Evolutionary conservation across 2,113 vertebrate genomes (phyloP).

Genomic region (Equus quagga): DNA sequence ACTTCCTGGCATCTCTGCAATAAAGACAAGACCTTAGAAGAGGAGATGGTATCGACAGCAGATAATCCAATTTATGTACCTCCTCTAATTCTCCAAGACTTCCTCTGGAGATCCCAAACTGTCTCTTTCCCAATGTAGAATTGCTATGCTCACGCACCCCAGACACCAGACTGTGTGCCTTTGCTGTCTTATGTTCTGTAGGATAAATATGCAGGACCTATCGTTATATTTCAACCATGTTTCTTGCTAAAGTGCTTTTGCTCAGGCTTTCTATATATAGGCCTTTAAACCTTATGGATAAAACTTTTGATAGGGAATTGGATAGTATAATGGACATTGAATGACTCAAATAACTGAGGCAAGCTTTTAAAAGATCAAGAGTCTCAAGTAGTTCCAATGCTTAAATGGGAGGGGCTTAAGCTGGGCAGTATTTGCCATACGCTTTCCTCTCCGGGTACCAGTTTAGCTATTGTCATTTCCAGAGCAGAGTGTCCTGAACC

Average conservation of each 20-base stretch:
- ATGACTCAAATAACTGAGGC: neutral
- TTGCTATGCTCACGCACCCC: neutral
- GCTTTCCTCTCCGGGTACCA: neutral
- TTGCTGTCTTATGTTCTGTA: neutral
- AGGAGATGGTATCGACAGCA: neutral
- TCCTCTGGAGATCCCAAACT: neutral
- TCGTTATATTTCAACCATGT: neutral
- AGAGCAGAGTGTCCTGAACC: neutral
- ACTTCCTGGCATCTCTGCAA: neutral
- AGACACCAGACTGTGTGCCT: neutral
- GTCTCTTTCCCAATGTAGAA: neutral
- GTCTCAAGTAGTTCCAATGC: neutral
- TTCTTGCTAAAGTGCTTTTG: neutral
- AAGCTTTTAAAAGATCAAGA: neutral
- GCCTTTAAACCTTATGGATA: neutral
- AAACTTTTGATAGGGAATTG: conserved; percentile 2
- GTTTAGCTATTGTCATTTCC: neutral
- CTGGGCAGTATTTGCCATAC: neutral
- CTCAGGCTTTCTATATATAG: neutral
- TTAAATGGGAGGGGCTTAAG: neutral
- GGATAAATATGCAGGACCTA: neutral
- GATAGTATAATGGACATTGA: neutral
- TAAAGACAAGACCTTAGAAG: neutral
- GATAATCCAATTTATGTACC: neutral
- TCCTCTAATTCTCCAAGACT: neutral